A percentile compares a stretch with the other conserved stretches of the same genome.
Conservation (phyloP, 2,888 invertebrate genomes). For the Drosophila mimica region DNA sequence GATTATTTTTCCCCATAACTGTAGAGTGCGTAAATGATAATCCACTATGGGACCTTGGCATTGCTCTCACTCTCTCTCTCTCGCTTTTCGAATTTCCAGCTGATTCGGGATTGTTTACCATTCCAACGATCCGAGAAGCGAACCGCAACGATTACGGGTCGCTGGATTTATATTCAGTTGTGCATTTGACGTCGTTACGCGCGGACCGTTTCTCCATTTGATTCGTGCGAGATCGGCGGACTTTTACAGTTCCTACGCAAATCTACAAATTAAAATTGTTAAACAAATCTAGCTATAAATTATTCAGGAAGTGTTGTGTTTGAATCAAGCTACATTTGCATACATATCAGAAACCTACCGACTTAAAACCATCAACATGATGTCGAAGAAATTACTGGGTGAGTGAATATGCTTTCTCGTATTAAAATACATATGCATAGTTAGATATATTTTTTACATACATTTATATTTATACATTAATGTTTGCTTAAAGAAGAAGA, state of each 20-base stretch:
- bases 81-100: conserved; percentile 4
- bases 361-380: conserved; percentile 37
- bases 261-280: conserved; percentile 31
- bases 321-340: conserved; percentile 24
- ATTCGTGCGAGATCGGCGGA: conserved; percentile 43
- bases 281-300: conserved; percentile 11
- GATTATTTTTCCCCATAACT: background rate
- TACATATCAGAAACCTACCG: conserved; percentile 17
- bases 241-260: conserved; percentile 19
- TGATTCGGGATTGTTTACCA: conserved; percentile 29
- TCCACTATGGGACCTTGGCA: conserved; percentile 33
- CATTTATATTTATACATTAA: background rate
- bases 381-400: conserved; percentile 59
- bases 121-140: conserved; percentile 18
- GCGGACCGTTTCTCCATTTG: conserved; percentile 37
- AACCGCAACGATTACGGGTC: conserved; percentile 19
- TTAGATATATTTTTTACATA: background rate
- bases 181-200: conserved; percentile 52
- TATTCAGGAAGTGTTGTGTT: conserved; percentile 32
- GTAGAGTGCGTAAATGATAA: background rate
- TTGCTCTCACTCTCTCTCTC: conserved; percentile 7
- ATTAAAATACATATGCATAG: background rate
- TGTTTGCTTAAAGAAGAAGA: background rate
- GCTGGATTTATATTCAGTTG: conserved; percentile 54
- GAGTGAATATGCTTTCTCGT: conserved; percentile 27